phyloP scores from a whole-genome alignment of 2,797 vertebrate genomes.

The Galagoides demidoff region DNA sequence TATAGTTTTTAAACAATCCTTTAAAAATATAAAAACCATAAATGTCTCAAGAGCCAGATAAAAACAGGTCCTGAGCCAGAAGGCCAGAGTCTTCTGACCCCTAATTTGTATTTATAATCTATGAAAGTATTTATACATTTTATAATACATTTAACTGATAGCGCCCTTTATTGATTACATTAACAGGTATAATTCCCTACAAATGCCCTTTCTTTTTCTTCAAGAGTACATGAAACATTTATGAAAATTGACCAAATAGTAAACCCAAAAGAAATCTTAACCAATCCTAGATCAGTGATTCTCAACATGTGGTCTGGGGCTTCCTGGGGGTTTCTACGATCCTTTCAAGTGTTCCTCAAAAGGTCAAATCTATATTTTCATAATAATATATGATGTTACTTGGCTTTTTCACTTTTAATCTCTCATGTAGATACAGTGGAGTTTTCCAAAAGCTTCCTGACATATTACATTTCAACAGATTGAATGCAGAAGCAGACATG shows the following conservation, averaged over 20 bases:
- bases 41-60: background rate
- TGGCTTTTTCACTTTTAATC: background rate
- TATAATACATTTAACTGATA: background rate
- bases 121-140: background rate
- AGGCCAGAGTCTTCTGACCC: background rate
- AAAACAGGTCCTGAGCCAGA: background rate
- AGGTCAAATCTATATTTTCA: background rate
- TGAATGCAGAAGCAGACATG: background rate
- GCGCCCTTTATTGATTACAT: background rate
- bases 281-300: background rate
- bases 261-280: background rate
- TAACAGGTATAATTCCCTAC: background rate
- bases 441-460: background rate
- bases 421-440: background rate
- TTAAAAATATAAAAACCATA: background rate
- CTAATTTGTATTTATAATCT: slow-evolving; percentile 5
- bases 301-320: background rate
- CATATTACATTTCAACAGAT: background rate
- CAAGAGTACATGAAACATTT: background rate
- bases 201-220: background rate
- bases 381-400: background rate
- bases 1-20: background rate
- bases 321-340: background rate
- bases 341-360: background rate
- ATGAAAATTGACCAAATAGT: background rate